Percentiles rank a stretch among this genome's conserved stretches.
Evolutionary conservation across 2,888 invertebrate genomes (phyloP).

Genomic region (Stenodera caucasica): DNA sequence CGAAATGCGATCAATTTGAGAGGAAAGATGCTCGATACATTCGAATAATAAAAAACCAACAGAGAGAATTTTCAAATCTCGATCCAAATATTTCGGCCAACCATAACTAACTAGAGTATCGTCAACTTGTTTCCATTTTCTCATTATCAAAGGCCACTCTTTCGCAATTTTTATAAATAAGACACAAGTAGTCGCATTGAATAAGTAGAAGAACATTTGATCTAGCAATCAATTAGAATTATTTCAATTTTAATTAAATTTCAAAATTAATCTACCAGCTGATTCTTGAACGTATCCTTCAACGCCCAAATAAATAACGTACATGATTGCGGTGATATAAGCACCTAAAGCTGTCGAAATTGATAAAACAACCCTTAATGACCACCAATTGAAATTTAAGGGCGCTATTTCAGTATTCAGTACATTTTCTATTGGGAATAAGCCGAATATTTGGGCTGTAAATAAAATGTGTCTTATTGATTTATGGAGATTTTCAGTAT

Average conservation of each 20-base stretch:
- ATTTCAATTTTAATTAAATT: background rate
- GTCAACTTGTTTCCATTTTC: conserved; percentile 19
- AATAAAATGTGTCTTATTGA: conserved; percentile 18
- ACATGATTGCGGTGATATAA: conserved; percentile 7
- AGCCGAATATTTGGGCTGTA: conserved; percentile 22
- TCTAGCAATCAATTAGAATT: conserved; percentile 12
- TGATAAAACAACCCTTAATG: conserved; percentile 15
- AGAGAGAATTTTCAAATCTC: conserved; percentile 13
- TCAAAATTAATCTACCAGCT: conserved; percentile 16
- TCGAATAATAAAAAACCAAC: conserved; percentile 13
- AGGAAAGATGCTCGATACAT: conserved; percentile 18
- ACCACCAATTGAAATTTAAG: conserved; percentile 16
- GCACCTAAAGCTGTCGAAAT: conserved; percentile 9
- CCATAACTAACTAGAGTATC: conserved; percentile 15
- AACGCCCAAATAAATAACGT: conserved; percentile 11
- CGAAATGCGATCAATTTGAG: conserved; percentile 14
- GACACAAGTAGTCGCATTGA: conserved; percentile 14
- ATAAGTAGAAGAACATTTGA: conserved; percentile 16
- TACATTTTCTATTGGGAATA: conserved; percentile 19
- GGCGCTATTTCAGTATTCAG: background rate
- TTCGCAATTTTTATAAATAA: conserved; percentile 20
- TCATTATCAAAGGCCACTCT: conserved; percentile 17
- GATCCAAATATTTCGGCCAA: conserved; percentile 19
- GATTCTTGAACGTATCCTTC: conserved; percentile 14
- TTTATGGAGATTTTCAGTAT: conserved; percentile 8